Evolutionary conservation across 2,797 vertebrate species (phyloP), one percentile per base, ranked within the genome.

Genomic region (Danio kyathit): DNA sequence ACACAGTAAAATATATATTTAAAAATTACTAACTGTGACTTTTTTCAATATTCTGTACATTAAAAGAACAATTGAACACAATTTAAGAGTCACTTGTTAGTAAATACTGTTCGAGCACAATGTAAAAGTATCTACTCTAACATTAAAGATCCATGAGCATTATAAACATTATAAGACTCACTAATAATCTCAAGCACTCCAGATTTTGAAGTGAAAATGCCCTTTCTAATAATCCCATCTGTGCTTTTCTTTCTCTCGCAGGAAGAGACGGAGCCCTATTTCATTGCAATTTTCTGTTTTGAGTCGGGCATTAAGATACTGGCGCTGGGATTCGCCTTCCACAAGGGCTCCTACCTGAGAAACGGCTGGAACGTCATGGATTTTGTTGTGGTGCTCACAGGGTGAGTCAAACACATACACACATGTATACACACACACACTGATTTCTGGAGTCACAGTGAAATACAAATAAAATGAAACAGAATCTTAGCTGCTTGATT

Each of bases 281-380:
- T 98, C 91, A 98, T 98, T 86, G 96, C 95, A 80, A 98, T 98
- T 89, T 98, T 98, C 91, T 98, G 97, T 90, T 97, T 98, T 10
- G 97, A 98, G 92, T 95, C 95, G 5, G 96, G 97, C 75, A 98
- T 98, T 87, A 98, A 98, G 91, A 98, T 98, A 90, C 95, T 98
- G 78, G 96, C 97, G 49, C 90, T 98, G 76, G 97, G 97, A 29
- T 98, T 97, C 78, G 96, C 95, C 74, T 94, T 97, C 87, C 97
- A 98, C 86, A 97, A 98, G 91, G 96, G 96, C 86, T 98, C 97
- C 38, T 98, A 98, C 79, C 88, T 97, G 88, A 94, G 96, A 81
- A 98, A 97, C 7, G 97, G 96, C 78, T 98, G 97, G 96, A 98
- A 98, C 44, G 94, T 97, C 86, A 98, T 98, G 97, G 96, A 98